Base-by-base conservation (phyloP, 1,140 invertebrate species). In the Metaphire vulgaris region DNA sequence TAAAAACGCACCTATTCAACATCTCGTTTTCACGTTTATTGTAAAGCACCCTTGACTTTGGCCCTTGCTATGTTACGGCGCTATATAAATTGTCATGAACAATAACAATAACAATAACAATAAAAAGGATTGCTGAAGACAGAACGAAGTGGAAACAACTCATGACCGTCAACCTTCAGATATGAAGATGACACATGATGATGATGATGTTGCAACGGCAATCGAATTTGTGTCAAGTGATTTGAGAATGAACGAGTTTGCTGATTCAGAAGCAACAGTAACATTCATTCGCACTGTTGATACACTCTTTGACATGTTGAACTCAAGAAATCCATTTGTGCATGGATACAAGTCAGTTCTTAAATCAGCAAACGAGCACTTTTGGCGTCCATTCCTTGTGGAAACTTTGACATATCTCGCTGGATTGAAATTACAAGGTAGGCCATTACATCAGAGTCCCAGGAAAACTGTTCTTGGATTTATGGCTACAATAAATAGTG, bases 401-500 rank as follows among this genome's bases (percentile, higher is more conserved):
- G 6, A 56, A 21, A 56, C 41, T 12, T 12, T 21, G 6, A 21
- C 21, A 12, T 56, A 56, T 56, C 41, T 56, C 6, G 6, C 41
- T 6, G 21, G 21, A 12, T 56, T 56, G 21, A 56, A 56, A 56
- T 21, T 56, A 21, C 28, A 31, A 1, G 70, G 70, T n/a, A 29
- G 28, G 6, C 70, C 41, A 33, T 26, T 72, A 34, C 26, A 34
- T 33, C 41, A 32, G 26, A 34, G 28, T 12, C 28, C 26, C 26
- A 32, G 70, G 32, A 72, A 72, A 33, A 32, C 70, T 14, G 41
- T 72, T 2, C 30, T 72, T 72, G 70, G 70, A 0, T 72, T 72
- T 72, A n/a, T 34, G 33, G 70, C 30, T 2, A n/a, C 70, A 32
- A 31, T 34, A 32, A 33, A 72, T 33, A 33, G 77, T 56, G 14